Evolutionary conservation across 1,140 invertebrate genomes (phyloP), one percentile per base, ranked within the genome.

Genomic region (Tetramorium alpestre): DNA sequence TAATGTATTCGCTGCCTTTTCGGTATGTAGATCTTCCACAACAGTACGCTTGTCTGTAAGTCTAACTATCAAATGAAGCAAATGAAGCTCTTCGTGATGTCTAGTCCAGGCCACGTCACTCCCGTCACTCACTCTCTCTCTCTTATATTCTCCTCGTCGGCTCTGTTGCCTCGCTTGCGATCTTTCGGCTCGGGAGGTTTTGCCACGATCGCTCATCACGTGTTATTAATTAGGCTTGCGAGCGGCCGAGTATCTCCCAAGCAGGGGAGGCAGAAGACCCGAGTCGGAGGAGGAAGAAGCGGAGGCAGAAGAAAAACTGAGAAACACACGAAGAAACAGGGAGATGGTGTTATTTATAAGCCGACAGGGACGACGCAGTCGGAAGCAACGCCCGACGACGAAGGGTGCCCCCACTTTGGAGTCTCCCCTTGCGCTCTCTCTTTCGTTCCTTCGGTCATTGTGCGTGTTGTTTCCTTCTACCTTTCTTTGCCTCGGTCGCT

Each of bases 301-400:
- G 41, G 11, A 84, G 72, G 88, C 87, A 85, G 84, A 91, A 91
- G 89, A 93, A 92, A 93, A 89, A 90, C 84, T 75, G 86, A 85
- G 90, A 78, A 85, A 92, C 86, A 88, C 89, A 91, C 84, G 82
- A 92, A 92, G 92, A 92, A 94, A 93, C 92, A 69, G 77, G 88
- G 88, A 93, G 94, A 94, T 95, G 93, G 94, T 94, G 94, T 95
- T 94, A 94, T 94, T 94, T 94, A 94, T 94, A 94, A 94, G 94
- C 90, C 25, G 81, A 87, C 75, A 89, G 90, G 87, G 73, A 76
- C 90, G 88, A 88, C 64, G 80, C 76, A 64, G 81, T 90, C 89
- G 89, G 89, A 90, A 90, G 89, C 88, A 82, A 89, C 88, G 89
- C 82, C 82, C 88, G 85, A 51, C 69, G 49, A 65, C 38, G 75